These are phyloP conservation scores for Hylaeus anthracinus DNA, from an alignment of 1,140 invertebrate species.

Conservation along the genomic window DNA sequence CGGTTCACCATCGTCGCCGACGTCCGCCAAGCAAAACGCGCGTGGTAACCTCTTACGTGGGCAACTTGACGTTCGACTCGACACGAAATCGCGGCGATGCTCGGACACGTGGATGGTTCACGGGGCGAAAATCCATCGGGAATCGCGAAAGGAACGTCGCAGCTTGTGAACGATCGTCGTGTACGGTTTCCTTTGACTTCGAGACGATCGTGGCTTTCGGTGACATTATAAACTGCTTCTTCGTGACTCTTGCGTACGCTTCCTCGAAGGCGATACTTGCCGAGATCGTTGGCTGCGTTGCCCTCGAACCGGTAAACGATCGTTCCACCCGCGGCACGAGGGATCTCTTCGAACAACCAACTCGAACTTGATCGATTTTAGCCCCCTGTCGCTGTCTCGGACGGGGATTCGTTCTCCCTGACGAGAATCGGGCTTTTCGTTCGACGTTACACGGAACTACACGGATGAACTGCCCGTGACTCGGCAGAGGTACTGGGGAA, in stretches of 20 bases:
- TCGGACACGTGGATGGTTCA: not conserved
- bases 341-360: not conserved
- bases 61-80: constrained; percentile 21
- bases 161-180: not conserved
- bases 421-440: too few relatives aligned
- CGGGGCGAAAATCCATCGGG: constrained; percentile 43
- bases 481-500: too few relatives aligned
- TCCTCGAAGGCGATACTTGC: not conserved
- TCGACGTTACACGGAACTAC: too few relatives aligned
- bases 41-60: constrained; percentile 32
- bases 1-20: not conserved
- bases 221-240: constrained; percentile 55
- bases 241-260: constrained; percentile 18
- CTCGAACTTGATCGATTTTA: not conserved
- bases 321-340: not conserved
- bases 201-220: constrained; percentile 28
- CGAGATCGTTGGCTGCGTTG: not conserved
- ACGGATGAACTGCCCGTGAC: too few relatives aligned
- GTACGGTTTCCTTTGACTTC: constrained; percentile 19
- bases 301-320: constrained; percentile 18
- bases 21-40: not conserved
- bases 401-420: not conserved
- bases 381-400: not conserved
- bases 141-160: constrained; percentile 1
- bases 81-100: constrained; percentile 9